phyloP scores from a whole-genome alignment of 2,113 vertebrate species.

The Esox niger region DNA sequence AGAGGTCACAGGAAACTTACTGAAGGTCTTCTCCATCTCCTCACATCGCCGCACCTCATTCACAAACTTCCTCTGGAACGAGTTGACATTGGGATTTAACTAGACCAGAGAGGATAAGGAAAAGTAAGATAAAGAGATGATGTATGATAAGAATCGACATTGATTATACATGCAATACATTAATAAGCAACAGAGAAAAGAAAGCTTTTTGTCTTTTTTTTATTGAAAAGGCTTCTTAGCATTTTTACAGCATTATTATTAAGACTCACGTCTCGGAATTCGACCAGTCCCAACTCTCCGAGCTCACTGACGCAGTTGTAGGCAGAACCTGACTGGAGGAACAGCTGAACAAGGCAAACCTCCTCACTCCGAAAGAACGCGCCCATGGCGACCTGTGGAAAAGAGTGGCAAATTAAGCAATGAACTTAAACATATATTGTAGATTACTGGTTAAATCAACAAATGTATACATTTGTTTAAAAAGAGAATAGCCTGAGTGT shows the following conservation, averaged over 20 bases:
- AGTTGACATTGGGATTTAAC: slow-evolving; percentile 79
- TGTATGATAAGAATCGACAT: too few species aligned
- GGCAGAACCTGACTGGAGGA: slow-evolving; percentile 77
- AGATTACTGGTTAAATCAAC: too few species aligned
- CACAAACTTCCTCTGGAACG: slow-evolving; percentile 84
- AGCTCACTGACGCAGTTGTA: slow-evolving; percentile 81
- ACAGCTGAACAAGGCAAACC: slow-evolving; percentile 79
- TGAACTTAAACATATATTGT: background rate
- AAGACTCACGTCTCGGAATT: slow-evolving; percentile 81
- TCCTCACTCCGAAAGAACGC: slow-evolving; percentile 82
- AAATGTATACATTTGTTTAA: too few species aligned
- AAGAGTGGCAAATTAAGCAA: background rate
- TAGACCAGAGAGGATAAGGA: slow-evolving; percentile 26
- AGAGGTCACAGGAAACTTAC: slow-evolving; percentile 64
- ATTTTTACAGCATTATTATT: too few species aligned
- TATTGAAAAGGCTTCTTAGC: too few species aligned
- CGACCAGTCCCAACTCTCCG: slow-evolving; percentile 78
- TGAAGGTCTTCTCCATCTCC: slow-evolving; percentile 82
- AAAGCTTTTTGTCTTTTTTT: background rate
- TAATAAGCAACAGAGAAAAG: background rate
- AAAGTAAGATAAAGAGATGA: background rate
- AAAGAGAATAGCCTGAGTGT: too few species aligned
- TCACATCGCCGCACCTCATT: slow-evolving; percentile 81
- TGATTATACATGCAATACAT: too few species aligned
- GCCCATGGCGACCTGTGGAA: slow-evolving; percentile 57